These are phyloP conservation scores for Polia nebulosa DNA, from an alignment of 2,888 invertebrate genomes.

Conservation along the genomic window DNA sequence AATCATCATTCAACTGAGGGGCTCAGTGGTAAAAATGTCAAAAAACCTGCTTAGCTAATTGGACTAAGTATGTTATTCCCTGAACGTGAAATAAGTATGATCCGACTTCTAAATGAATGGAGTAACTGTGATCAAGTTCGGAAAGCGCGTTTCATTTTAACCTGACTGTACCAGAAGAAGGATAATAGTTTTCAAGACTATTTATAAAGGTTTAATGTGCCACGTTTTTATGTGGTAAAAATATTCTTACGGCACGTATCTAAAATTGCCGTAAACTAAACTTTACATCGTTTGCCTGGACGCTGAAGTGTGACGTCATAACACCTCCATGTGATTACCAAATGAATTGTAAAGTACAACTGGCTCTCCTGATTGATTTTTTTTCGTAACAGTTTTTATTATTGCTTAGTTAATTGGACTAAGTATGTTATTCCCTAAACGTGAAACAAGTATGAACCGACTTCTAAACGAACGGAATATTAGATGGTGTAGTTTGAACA, in stretches of 20 bases:
- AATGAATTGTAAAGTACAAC: conserved; percentile 53
- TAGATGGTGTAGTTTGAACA: too few relatives aligned
- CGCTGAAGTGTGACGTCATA: conserved; percentile 22
- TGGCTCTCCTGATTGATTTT: too few relatives aligned
- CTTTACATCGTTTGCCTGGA: conserved; percentile 46
- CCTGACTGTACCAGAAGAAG: too few relatives aligned
- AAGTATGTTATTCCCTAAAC: background rate
- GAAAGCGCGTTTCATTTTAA: too few relatives aligned
- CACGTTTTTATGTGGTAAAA: too few relatives aligned
- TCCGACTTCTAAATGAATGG: background rate
- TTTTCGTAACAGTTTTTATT: too few relatives aligned
- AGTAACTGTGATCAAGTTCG: too few relatives aligned
- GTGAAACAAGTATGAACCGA: background rate
- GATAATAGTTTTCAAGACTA: too few relatives aligned
- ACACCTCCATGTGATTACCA: conserved; percentile 13
- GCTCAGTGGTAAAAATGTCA: conserved; percentile 33
- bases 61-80: conserved; percentile 1
- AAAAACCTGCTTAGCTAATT: conserved; percentile 31
- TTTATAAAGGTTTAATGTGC: too few relatives aligned
- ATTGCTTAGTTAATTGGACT: conserved; percentile 29
- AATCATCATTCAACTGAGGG: conserved; percentile 53
- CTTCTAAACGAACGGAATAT: background rate
- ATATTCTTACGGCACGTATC: too few relatives aligned
- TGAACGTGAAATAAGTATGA: background rate
- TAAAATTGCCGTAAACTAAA: too few relatives aligned